Conservation (phyloP, 2,888 invertebrate species). For the Nipponacmea schrenckii region DNA sequence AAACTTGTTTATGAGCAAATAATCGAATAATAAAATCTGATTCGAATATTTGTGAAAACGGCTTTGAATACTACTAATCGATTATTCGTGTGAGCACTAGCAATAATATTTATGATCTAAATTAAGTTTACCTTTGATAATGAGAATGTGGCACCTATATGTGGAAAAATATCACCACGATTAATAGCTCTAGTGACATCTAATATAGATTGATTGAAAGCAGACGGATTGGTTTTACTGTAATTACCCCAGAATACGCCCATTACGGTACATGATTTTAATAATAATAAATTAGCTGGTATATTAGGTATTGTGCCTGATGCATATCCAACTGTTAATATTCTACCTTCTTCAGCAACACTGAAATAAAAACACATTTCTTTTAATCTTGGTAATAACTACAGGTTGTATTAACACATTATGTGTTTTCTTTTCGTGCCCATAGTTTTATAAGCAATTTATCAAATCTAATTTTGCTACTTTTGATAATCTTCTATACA, state of each 20-base stretch:
- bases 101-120: no score
- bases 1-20: no score
- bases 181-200: slow-evolving; percentile 75
- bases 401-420: no score
- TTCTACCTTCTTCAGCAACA: slow-evolving; percentile 72
- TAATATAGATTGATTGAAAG: slow-evolving; percentile 73
- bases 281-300: slow-evolving; percentile 66
- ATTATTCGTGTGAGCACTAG: no score
- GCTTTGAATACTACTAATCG: no score
- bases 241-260: slow-evolving; percentile 70
- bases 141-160: slow-evolving; percentile 72
- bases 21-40: no score
- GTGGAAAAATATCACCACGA: slow-evolving; percentile 75
- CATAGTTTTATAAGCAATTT: no score
- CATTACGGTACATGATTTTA: slow-evolving; percentile 70
- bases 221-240: slow-evolving; percentile 66
- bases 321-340: slow-evolving; percentile 71
- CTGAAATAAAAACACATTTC: slow-evolving; percentile 68
- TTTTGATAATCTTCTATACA: no score
- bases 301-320: slow-evolving; percentile 71
- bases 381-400: no score
- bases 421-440: no score
- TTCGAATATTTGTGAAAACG: no score
- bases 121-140: slow-evolving; percentile 68
- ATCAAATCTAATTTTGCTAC: no score